Evolutionary conservation across 2,797 vertebrate genomes (phyloP).

Genomic region (Brachymystax lenok): DNA sequence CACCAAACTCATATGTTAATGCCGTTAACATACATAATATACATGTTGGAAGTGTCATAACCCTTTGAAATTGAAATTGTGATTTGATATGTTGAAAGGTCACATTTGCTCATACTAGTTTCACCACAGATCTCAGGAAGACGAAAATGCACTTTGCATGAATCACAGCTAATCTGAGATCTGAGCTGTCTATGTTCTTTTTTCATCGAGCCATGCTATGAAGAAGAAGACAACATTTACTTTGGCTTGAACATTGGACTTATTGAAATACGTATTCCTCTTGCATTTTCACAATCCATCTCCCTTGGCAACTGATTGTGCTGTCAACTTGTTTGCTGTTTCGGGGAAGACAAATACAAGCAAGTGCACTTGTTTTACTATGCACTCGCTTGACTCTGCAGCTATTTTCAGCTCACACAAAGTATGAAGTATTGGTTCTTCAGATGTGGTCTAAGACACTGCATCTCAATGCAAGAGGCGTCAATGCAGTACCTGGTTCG

Average conservation of each 20-base stretch:
- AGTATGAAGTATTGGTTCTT: not conserved
- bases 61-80: not conserved
- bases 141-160: not conserved
- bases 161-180: not conserved
- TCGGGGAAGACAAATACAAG: not conserved
- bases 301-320: not conserved
- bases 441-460: conserved; percentile 1
- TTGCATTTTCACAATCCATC: not conserved
- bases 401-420: not conserved
- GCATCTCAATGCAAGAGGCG: too few species aligned
- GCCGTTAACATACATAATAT: not conserved
- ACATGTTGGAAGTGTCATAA: conserved; percentile 1
- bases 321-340: not conserved
- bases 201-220: not conserved
- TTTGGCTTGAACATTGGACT: not conserved
- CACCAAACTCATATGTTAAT: not conserved
- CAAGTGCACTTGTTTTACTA: not conserved
- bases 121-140: not conserved
- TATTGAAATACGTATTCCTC: not conserved
- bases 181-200: not conserved
- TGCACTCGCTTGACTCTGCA: not conserved
- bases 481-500: too few species aligned
- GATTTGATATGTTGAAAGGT: not conserved
- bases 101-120: not conserved
- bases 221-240: not conserved